Percentiles rank a stretch among this genome's conserved stretches.
These are phyloP conservation scores for Sympetrum striolatum DNA, from an alignment of 2,888 invertebrate genomes.

Conservation along the genomic window DNA sequence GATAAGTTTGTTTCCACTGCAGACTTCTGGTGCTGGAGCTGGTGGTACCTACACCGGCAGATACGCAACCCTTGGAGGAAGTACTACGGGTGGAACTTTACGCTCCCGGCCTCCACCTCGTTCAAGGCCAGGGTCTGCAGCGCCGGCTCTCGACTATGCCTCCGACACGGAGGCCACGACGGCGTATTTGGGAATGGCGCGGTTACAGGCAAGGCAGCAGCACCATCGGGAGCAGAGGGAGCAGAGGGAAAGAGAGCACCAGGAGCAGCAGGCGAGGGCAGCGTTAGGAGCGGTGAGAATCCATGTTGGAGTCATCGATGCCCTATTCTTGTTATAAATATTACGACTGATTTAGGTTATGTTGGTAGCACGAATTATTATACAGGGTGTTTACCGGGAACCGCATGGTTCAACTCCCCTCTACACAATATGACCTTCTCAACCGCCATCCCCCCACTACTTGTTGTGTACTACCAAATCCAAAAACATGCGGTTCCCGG, in stretches of 20 bases:
- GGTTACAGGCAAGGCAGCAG: constrained; percentile 50
- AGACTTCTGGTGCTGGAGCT: constrained; percentile 5
- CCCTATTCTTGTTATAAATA: background rate
- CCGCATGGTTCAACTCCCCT: no score
- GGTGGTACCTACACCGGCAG: constrained; percentile 59
- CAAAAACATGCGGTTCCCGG: no score
- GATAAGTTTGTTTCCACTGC: background rate
- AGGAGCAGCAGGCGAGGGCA: constrained; percentile 33
- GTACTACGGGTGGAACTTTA: constrained; percentile 52
- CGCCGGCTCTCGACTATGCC: constrained; percentile 85
- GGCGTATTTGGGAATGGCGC: constrained; percentile 54
- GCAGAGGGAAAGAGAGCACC: constrained; percentile 17
- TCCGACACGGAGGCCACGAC: constrained; percentile 92
- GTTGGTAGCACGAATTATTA: no score
- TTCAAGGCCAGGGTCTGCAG: constrained; percentile 59
- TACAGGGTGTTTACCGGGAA: no score
- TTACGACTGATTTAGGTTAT: no score
- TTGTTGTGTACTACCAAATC: no score
- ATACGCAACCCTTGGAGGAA: constrained; percentile 59
- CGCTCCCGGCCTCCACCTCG: constrained; percentile 55
- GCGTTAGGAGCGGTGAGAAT: background rate
- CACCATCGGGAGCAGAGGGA: constrained; percentile 49
- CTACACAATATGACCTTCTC: no score
- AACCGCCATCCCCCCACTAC: no score
- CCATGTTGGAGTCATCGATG: background rate